Evolutionary conservation across 2,113 vertebrate species (phyloP).

Genomic region (Chitala chitala): DNA sequence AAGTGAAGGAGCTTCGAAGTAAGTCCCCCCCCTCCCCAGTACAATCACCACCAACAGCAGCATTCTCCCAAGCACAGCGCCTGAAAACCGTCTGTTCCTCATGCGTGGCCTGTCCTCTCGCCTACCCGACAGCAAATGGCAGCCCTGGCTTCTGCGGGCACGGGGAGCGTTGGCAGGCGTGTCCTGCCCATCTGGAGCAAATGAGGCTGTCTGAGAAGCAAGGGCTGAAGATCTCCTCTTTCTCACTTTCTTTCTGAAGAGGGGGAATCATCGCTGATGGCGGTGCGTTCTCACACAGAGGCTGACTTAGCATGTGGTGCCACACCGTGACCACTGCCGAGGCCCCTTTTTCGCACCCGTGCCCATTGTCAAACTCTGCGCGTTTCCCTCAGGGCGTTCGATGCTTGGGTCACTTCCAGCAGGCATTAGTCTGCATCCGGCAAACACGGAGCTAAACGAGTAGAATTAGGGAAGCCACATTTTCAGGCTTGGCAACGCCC

Average conservation of each 20-base stretch:
- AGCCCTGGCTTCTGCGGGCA: constrained; percentile 25
- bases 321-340: not conserved
- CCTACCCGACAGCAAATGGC: not conserved
- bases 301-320: not conserved
- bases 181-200: constrained; percentile 28
- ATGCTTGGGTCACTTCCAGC: constrained; percentile 13
- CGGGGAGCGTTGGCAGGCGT: not conserved
- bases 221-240: not conserved
- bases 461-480: not conserved
- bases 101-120: not conserved
- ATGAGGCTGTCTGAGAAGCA: not conserved
- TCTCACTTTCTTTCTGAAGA: constrained; percentile 2
- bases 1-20: constrained; percentile 22
- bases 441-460: constrained; percentile 9
- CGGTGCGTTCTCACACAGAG: not conserved
- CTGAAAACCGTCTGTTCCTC: not conserved
- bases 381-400: not conserved
- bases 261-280: constrained; percentile 32
- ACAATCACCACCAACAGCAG: too few relatives aligned
- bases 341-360: not conserved
- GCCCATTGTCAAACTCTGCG: not conserved
- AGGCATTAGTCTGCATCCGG: not conserved
- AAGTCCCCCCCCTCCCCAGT: constrained; percentile 19
- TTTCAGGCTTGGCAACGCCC: not conserved
- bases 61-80: not conserved